Percentiles rank a stretch among this genome's conserved stretches.
Evolutionary conservation across 2,113 vertebrate genomes (phyloP).

Genomic region (Microtus pennsylvanicus): DNA sequence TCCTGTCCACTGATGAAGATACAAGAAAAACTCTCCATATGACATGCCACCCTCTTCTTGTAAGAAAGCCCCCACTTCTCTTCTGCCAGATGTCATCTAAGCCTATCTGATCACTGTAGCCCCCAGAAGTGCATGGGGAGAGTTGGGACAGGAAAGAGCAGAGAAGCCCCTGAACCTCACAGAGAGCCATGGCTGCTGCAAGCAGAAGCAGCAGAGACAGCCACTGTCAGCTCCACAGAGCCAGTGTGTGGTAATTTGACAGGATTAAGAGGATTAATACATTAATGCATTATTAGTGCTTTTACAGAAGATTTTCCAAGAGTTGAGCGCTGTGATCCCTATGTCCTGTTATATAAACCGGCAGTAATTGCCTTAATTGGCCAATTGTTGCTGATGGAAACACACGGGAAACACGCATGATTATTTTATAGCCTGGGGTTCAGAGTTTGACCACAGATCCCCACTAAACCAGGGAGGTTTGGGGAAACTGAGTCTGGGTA

Average conservation of each 20-base stretch:
- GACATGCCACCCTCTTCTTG: neutral
- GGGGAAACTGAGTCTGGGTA: conserved; percentile 47
- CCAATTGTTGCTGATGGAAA: conserved; percentile 75
- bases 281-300: conserved; percentile 86
- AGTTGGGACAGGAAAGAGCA: fast-evolving
- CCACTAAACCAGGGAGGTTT: neutral
- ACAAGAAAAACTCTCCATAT: neutral
- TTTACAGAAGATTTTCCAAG: conserved; percentile 87
- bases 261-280: conserved; percentile 88
- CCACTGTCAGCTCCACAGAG: conserved; percentile 62
- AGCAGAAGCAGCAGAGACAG: neutral
- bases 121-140: neutral
- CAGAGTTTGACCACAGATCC: neutral
- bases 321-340: conserved; percentile 80
- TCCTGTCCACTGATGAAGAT: neutral
- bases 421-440: conserved; percentile 67
- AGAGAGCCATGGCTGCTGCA: neutral
- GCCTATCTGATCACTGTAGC: fast-evolving
- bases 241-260: conserved; percentile 83
- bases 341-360: conserved; percentile 85
- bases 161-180: neutral
- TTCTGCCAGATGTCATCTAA: neutral
- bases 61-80: neutral
- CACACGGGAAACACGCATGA: conserved; percentile 61
- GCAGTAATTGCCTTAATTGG: conserved; percentile 87